These are phyloP conservation scores for Laspeyria flexula DNA, from an alignment of 2,888 invertebrate genomes.

Conservation along the genomic window DNA sequence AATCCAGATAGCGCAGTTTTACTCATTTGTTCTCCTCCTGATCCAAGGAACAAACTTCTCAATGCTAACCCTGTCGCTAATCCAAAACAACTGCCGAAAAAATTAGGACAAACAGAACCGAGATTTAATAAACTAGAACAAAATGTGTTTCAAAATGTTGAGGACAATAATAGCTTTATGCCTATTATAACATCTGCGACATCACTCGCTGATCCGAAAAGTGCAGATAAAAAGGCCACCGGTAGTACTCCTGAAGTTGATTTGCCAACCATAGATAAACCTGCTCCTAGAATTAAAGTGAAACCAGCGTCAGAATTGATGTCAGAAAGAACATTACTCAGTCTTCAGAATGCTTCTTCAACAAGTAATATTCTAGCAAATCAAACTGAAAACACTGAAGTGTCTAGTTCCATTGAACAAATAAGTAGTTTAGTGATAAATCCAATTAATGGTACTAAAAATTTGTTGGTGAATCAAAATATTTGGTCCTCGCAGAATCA, in stretches of 20 bases:
- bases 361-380: constrained; percentile 7
- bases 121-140: constrained; percentile 13
- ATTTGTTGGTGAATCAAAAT: constrained; percentile 4
- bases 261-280: constrained; percentile 4
- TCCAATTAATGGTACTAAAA: background rate
- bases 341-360: constrained; percentile 27
- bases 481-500: constrained; percentile 15
- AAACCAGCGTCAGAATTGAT: constrained; percentile 73
- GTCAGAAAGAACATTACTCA: constrained; percentile 55
- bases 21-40: constrained; percentile 19
- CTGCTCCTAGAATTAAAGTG: constrained; percentile 71
- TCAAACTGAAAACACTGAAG: background rate
- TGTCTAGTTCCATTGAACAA: constrained; percentile 2
- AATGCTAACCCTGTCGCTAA: constrained; percentile 72
- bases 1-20: constrained; percentile 16
- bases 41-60: constrained; percentile 44
- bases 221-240: constrained; percentile 11
- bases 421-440: background rate
- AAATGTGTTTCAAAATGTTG: constrained; percentile 9
- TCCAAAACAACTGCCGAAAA: constrained; percentile 73
- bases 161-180: constrained; percentile 42
- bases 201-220: constrained; percentile 57
- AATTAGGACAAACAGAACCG: constrained; percentile 17
- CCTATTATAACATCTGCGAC: constrained; percentile 70
- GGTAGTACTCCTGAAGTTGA: background rate